A percentile compares a stretch with the other conserved stretches of the same genome.
Evolutionary conservation across 1,140 invertebrate genomes (phyloP).

Genomic region (Drosophila bocki): DNA sequence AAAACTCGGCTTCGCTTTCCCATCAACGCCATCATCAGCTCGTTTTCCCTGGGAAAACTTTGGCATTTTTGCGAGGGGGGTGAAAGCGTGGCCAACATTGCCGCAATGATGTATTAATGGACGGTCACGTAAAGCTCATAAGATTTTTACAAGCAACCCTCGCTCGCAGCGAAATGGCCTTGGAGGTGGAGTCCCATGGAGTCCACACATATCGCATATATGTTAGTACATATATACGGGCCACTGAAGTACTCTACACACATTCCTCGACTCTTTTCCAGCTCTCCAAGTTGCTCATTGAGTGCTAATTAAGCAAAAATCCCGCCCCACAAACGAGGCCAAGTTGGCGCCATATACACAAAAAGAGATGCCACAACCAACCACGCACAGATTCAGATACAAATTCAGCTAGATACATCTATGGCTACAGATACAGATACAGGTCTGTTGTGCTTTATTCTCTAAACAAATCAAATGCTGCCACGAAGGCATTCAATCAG

Average conservation of each 20-base stretch:
- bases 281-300: slow-evolving; percentile 72
- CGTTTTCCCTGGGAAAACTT: slow-evolving; percentile 32
- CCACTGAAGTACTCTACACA: slow-evolving; percentile 17
- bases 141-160: slow-evolving; percentile 79
- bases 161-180: slow-evolving; percentile 49
- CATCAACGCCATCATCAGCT: slow-evolving; percentile 42
- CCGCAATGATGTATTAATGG: slow-evolving; percentile 80
- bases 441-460: slow-evolving; percentile 76
- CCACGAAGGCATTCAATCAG: slow-evolving; percentile 77
- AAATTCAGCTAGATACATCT: slow-evolving; percentile 18
- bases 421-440: slow-evolving; percentile 14
- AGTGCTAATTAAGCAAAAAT: slow-evolving; percentile 80
- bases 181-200: slow-evolving; percentile 35
- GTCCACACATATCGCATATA: slow-evolving; percentile 7
- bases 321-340: slow-evolving; percentile 74
- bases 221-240: background rate
- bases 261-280: slow-evolving; percentile 42
- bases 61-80: slow-evolving; percentile 5
- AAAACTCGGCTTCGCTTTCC: slow-evolving; percentile 36
- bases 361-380: slow-evolving; percentile 48
- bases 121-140: slow-evolving; percentile 73
- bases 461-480: slow-evolving; percentile 82
- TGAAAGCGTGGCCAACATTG: slow-evolving; percentile 40
- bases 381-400: slow-evolving; percentile 27
- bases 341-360: slow-evolving; percentile 75